Conservation (phyloP, 2,888 invertebrate species). For the Pseudanteris insignis region DNA sequence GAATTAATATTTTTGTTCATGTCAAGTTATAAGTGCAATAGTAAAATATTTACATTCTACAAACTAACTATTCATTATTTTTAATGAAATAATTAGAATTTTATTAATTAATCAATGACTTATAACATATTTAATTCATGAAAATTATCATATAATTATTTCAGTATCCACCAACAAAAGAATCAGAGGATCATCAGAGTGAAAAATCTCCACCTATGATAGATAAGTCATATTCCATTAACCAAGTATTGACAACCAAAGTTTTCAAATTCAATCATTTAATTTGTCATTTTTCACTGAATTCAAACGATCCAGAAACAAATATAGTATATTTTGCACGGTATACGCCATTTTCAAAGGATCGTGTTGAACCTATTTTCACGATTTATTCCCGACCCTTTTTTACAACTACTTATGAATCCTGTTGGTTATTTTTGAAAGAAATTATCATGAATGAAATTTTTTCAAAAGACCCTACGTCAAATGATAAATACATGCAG, state of each 20-base stretch:
- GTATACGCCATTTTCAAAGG: background rate
- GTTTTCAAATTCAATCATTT: too few species aligned
- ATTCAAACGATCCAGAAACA: background rate
- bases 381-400: background rate
- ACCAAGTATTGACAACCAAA: too few species aligned
- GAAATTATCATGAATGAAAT: background rate
- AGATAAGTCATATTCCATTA: conserved; percentile 4
- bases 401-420: background rate
- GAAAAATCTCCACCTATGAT: conserved; percentile 5
- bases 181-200: conserved; percentile 9
- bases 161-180: conserved; percentile 30
- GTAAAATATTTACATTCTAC: too few species aligned
- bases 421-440: background rate
- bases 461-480: background rate
- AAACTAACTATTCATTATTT: too few species aligned
- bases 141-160: too few species aligned
- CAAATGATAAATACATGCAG: background rate
- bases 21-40: too few species aligned
- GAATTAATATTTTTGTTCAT: too few species aligned
- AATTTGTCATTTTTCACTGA: background rate
- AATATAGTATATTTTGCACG: background rate
- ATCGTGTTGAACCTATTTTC: background rate
- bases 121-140: too few species aligned
- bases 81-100: too few species aligned
- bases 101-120: too few species aligned